A percentile compares a stretch with the other conserved stretches of the same genome.
These are phyloP conservation scores for Habropoda laboriosa DNA, from an alignment of 1,140 invertebrate genomes.

Conservation along the genomic window DNA sequence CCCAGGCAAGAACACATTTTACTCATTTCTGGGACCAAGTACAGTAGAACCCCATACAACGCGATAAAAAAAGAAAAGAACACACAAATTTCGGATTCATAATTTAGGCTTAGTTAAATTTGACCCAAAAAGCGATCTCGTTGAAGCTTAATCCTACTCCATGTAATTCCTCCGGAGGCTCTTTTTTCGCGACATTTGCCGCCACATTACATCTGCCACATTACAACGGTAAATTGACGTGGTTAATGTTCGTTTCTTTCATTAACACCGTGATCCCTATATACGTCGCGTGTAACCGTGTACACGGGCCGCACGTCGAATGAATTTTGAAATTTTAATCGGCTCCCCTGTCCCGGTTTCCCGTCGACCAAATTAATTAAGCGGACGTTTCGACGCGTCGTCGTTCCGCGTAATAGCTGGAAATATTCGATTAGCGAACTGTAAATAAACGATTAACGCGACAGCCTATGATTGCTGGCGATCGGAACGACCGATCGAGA, in stretches of 20 bases:
- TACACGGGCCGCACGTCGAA: constrained; percentile 16
- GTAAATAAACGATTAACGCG: constrained; percentile 3
- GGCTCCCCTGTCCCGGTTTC: background rate
- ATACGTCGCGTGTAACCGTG: too few relatives aligned
- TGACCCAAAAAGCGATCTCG: too few relatives aligned
- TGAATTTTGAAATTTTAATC: constrained; percentile 52
- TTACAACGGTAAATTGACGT: too few relatives aligned
- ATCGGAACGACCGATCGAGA: background rate
- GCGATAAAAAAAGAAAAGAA: too few relatives aligned
- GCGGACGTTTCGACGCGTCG: background rate
- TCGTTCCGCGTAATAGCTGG: background rate
- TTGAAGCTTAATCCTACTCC: too few relatives aligned
- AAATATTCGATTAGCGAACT: constrained; percentile 21
- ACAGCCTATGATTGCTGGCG: background rate
- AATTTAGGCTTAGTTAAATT: too few relatives aligned
- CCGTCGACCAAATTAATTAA: constrained; percentile 23
- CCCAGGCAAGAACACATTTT: too few relatives aligned
- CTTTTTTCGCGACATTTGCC: constrained; percentile 43
- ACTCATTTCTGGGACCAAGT: too few relatives aligned
- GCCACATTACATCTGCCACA: constrained; percentile 42
- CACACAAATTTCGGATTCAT: too few relatives aligned
- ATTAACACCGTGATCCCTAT: constrained; percentile 29
- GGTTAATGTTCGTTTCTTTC: constrained; percentile 55
- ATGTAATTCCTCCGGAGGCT: too few relatives aligned
- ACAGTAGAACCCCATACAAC: too few relatives aligned